Conservation (phyloP, 2,888 invertebrate species). For the Homarus gammarus region DNA sequence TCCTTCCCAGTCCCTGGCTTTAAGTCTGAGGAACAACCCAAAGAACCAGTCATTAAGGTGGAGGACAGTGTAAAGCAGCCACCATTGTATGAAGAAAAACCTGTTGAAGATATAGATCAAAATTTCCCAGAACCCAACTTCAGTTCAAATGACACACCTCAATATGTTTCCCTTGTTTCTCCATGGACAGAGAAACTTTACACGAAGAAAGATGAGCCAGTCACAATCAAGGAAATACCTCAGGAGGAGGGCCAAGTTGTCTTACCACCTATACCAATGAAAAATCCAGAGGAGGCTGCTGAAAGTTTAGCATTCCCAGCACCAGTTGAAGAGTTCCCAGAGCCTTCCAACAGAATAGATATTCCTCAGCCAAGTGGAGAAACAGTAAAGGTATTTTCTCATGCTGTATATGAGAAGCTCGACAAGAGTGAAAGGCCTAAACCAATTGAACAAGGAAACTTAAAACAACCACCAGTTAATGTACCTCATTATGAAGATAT, state of each 20-base stretch:
- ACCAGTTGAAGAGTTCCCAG: conserved; percentile 21
- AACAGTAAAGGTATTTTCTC: conserved; percentile 5
- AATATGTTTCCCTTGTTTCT: neutral
- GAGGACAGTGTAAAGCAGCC: neutral
- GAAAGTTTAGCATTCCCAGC: neutral
- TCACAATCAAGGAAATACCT: neutral
- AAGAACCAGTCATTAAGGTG: neutral
- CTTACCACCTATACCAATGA: conserved; percentile 23
- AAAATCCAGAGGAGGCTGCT: neutral
- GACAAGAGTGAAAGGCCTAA: neutral
- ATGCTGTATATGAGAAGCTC: neutral
- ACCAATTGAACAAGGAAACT: conserved; percentile 1
- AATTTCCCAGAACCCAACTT: conserved; percentile 5
- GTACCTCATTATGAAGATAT: neutral
- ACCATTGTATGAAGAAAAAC: neutral
- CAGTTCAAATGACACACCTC: neutral
- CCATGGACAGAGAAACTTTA: conserved; percentile 23
- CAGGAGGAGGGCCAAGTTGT: neutral
- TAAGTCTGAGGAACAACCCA: neutral
- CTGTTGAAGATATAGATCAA: conserved; percentile 3
- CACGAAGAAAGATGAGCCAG: conserved; percentile 1
- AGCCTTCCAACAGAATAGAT: neutral
- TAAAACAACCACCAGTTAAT: neutral
- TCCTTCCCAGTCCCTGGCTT: conserved; percentile 12
- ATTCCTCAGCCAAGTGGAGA: neutral